phyloP scores from a whole-genome alignment of 2,113 vertebrate species.

The Coturnix japonica region DNA sequence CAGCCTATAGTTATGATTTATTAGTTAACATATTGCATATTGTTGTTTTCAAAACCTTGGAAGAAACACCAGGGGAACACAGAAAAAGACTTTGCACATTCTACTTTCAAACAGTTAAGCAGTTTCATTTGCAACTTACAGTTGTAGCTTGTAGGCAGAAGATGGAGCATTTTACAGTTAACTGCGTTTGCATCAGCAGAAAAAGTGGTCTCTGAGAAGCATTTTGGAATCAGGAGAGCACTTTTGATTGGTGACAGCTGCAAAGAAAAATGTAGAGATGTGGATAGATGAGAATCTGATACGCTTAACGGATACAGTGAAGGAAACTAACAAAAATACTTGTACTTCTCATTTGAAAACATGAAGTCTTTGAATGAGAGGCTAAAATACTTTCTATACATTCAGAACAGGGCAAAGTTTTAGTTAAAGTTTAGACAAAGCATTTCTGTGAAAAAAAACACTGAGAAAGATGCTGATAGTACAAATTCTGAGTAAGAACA shows the following conservation, averaged over 20 bases:
- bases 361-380: background rate
- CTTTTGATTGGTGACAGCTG: background rate
- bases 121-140: background rate
- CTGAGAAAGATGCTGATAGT: background rate
- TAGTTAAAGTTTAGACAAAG: background rate
- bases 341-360: background rate
- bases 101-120: background rate
- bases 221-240: background rate
- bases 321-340: background rate
- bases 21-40: background rate
- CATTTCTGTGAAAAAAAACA: background rate
- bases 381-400: background rate
- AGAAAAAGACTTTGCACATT: background rate
- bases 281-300: background rate
- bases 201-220: background rate
- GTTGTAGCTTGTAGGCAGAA: background rate
- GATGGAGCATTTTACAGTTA: background rate
- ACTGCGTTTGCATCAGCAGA: background rate
- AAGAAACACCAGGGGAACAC: background rate
- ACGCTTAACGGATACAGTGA: background rate
- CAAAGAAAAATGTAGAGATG: background rate
- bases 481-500: background rate
- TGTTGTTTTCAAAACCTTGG: background rate
- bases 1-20: background rate
- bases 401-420: background rate